Base-by-base conservation (phyloP, 2,888 invertebrate genomes). In the Arctia plantaginis region DNA sequence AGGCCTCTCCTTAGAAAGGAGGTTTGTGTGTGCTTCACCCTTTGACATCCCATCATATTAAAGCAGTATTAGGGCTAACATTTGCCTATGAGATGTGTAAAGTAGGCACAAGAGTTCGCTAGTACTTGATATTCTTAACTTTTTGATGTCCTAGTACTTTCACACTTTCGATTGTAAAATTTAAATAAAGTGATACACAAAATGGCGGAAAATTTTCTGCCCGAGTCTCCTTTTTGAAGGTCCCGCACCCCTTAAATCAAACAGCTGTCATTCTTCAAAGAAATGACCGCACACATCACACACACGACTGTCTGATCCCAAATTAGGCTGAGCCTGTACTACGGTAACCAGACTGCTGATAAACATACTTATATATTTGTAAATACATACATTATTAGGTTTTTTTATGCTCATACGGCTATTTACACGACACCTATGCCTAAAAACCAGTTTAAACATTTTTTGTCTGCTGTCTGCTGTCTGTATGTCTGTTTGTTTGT, bases 91-190 rank as follows among this genome's bases (percentile, higher is more conserved):
- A 30, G 30, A 59, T 27, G 12, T 59, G 27, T 12, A 27, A 27
- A 59, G 12, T 12, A 59, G 13, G 27, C n/a, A 59, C 15, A 59
- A 41, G 47, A 47, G 3, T 47, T 47, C 47, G 6, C 20, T 47
- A 47, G 20, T 18, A 62, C 18, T 2, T 33, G 15, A 39, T 66
- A n/a, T n/a, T 23, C 15, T 66, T 41, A 18, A 23, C 27, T 44
- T 27, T 35, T 41, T 44, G 39, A 66, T 41, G 66, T 41, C 66
- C 66, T 39, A n/a, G 15, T 66, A 66, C 66, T 15, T 39, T 66
- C 27, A 27, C 59, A 35, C 6, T 35, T 35, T 4, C 3, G 6
- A 4, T 27, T n/a, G n/a, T 55, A 55, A 13, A 12, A 27, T n/a
- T 55, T 55, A 3, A n/a, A 0, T n/a, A 55, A 55, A 10, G n/a